Conservation (phyloP, 2,888 invertebrate genomes). For the Drepanosiphum platanoidis region DNA sequence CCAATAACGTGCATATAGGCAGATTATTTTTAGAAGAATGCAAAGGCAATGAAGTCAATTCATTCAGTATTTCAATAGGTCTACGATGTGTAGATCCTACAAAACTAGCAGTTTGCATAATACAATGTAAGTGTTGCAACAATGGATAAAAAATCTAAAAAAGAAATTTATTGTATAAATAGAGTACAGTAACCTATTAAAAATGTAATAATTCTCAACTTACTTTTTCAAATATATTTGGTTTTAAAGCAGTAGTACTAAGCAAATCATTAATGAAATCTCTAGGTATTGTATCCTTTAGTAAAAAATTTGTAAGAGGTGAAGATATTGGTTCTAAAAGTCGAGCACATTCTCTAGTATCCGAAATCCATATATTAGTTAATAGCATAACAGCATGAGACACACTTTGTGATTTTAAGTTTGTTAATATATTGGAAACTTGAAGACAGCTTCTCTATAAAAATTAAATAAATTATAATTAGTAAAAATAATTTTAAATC, state of each 20-base stretch:
- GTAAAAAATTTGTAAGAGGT: constrained; percentile 75
- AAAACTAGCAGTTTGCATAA: constrained; percentile 76
- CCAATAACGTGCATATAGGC: constrained; percentile 79
- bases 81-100: constrained; percentile 75
- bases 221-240: constrained; percentile 70
- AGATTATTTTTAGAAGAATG: constrained; percentile 75
- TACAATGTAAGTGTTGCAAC: constrained; percentile 76
- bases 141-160: constrained; percentile 74
- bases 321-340: constrained; percentile 70
- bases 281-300: constrained; percentile 77
- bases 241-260: constrained; percentile 73
- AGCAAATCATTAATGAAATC: constrained; percentile 78
- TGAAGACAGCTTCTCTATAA: constrained; percentile 78
- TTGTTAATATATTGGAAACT: constrained; percentile 74
- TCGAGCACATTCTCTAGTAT: constrained; percentile 63
- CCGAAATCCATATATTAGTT: constrained; percentile 69
- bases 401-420: constrained; percentile 72
- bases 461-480: constrained; percentile 64
- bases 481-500: not conserved
- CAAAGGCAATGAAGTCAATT: constrained; percentile 83
- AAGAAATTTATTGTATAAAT: constrained; percentile 20
- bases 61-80: constrained; percentile 79
- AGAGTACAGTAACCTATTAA: not conserved
- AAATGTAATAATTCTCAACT: constrained; percentile 2
- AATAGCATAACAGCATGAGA: constrained; percentile 71